Evolutionary conservation across 2,797 vertebrate genomes (phyloP).

Genomic region (Pangasius larnaudii): DNA sequence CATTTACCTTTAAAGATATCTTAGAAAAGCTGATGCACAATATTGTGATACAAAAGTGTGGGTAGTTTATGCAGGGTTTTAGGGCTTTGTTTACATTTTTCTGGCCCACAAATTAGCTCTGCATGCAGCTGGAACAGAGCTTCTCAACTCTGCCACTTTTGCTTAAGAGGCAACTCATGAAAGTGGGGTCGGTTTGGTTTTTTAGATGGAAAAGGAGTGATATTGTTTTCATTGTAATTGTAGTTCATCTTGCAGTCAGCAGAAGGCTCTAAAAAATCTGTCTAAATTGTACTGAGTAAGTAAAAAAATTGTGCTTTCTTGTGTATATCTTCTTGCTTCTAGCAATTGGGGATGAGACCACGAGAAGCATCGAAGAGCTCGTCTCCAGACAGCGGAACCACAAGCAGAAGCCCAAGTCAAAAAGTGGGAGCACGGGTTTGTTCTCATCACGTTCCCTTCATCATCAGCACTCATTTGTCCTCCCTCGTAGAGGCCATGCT

Average conservation of each 20-base stretch:
- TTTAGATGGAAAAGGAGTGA: background rate
- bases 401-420: conserved; percentile 54
- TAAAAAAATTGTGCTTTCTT: background rate
- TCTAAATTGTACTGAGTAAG: background rate
- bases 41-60: background rate
- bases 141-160: background rate
- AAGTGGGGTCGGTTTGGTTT: background rate
- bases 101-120: background rate
- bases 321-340: conserved; percentile 5
- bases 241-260: conserved; percentile 2
- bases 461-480: background rate
- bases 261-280: background rate
- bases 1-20: background rate
- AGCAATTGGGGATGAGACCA: conserved; percentile 85
- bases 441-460: conserved; percentile 55
- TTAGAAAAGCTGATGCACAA: background rate
- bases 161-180: background rate
- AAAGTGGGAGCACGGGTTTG: background rate
- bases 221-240: background rate
- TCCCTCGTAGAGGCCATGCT: conserved; percentile 69
- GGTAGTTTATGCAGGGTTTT: background rate
- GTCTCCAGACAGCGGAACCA: conserved; percentile 79
- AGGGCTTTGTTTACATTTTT: background rate
- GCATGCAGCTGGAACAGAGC: background rate
- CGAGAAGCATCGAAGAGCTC: conserved; percentile 80